Evolutionary conservation across 2,797 vertebrate species (phyloP).

Genomic region (Catamblyrhynchus diadema): DNA sequence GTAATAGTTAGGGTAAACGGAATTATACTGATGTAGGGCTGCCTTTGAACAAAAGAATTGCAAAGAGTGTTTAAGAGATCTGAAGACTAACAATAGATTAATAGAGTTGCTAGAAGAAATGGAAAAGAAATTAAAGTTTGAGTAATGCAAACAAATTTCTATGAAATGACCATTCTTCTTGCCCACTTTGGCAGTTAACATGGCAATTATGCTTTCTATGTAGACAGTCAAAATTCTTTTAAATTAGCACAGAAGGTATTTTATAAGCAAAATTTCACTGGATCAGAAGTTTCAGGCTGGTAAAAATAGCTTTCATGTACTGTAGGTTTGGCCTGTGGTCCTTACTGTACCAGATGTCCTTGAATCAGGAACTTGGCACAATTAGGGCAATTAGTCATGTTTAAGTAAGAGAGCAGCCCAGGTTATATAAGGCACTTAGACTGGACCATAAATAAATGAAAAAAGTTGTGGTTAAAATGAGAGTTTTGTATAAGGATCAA

Average conservation of each 20-base stretch:
- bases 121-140: constrained; percentile 14
- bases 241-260: not conserved
- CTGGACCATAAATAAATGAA: not conserved
- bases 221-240: not conserved
- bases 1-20: not conserved
- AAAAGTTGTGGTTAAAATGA: not conserved
- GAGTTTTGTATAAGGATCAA: not conserved
- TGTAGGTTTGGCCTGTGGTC: not conserved
- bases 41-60: constrained; percentile 32
- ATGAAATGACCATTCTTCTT: not conserved
- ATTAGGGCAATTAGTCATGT: not conserved
- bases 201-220: not conserved
- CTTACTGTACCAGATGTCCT: not conserved
- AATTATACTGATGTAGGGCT: not conserved
- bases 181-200: not conserved
- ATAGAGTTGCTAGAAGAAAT: not conserved
- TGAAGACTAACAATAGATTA: constrained; percentile 13
- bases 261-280: not conserved
- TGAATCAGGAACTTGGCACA: not conserved
- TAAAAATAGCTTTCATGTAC: constrained; percentile 1
- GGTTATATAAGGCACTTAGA: not conserved
- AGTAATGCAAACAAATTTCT: constrained; percentile 33
- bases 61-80: not conserved
- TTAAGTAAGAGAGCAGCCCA: not conserved
- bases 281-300: not conserved